Evolutionary conservation across 2,113 vertebrate genomes (phyloP).

Genomic region (Rhabdornis inornatus): DNA sequence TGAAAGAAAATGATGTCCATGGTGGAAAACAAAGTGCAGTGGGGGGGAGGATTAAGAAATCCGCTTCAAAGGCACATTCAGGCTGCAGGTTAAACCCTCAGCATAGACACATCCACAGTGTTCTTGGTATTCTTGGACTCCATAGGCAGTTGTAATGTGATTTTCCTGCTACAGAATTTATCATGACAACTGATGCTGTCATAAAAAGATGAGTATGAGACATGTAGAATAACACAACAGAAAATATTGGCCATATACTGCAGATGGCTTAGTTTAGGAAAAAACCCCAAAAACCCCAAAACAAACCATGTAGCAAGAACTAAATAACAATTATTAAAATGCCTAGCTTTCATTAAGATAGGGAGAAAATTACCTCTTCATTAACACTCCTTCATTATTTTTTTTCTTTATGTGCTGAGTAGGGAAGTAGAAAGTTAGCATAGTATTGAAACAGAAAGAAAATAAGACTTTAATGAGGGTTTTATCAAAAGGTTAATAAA

Average conservation of each 20-base stretch:
- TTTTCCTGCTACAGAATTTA: not conserved
- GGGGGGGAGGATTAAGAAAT: not conserved
- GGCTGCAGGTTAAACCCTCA: not conserved
- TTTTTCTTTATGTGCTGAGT: not conserved
- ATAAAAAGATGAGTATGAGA: not conserved
- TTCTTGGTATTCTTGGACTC: not conserved
- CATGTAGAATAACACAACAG: not conserved
- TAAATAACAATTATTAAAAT: not conserved
- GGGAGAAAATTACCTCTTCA: not conserved
- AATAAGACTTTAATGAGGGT: not conserved
- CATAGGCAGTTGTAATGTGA: not conserved
- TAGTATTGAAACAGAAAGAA: not conserved
- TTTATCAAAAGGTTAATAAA: not conserved
- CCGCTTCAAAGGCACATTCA: not conserved
- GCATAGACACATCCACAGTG: not conserved
- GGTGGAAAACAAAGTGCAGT: not conserved
- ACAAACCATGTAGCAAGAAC: not conserved
- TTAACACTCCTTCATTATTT: not conserved
- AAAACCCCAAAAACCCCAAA: not conserved
- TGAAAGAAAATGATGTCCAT: not conserved
- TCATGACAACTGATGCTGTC: not conserved
- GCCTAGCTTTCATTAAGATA: not conserved
- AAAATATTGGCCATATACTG: not conserved
- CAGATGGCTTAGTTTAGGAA: not conserved
- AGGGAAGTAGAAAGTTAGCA: not conserved